These are phyloP conservation scores for Spea multiplicata DNA, from an alignment of 2,113 vertebrate species.

Conservation along the genomic window DNA sequence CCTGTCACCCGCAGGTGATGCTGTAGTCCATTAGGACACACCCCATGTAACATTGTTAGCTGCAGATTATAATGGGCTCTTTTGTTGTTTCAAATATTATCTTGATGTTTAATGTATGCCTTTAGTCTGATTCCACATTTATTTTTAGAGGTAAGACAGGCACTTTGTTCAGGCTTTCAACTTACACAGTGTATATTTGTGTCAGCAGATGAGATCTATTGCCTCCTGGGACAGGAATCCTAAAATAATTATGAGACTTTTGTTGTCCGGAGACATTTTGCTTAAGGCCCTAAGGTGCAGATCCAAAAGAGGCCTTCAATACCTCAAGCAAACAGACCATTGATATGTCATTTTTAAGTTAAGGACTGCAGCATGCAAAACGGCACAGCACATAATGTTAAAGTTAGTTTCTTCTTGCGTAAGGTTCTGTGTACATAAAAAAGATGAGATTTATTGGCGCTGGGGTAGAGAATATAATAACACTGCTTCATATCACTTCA, in stretches of 20 bases:
- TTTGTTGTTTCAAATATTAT: slow-evolving; percentile 20
- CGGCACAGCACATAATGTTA: no score
- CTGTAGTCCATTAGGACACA: slow-evolving; percentile 25
- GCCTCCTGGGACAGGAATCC: not conserved
- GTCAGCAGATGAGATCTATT: not conserved
- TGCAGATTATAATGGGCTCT: slow-evolving; percentile 20
- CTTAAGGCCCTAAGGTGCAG: not conserved
- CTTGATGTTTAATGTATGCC: not conserved
- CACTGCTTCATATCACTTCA: no score
- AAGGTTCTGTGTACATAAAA: no score
- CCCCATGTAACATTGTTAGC: slow-evolving; percentile 18
- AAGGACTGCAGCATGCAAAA: no score
- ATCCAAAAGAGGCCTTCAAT: not conserved
- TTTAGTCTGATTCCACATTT: not conserved
- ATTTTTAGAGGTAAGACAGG: not conserved
- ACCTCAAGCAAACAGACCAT: not conserved
- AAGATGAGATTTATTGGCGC: no score
- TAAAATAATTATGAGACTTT: not conserved
- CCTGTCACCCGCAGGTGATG: slow-evolving; percentile 30
- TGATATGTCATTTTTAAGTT: not conserved
- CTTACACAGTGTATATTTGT: not conserved
- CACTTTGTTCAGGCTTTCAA: not conserved
- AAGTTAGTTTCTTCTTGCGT: no score
- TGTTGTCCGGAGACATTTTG: not conserved
- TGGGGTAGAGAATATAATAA: no score